phyloP scores from a whole-genome alignment of 2,797 vertebrate genomes.

The Meriones psammophilus region DNA sequence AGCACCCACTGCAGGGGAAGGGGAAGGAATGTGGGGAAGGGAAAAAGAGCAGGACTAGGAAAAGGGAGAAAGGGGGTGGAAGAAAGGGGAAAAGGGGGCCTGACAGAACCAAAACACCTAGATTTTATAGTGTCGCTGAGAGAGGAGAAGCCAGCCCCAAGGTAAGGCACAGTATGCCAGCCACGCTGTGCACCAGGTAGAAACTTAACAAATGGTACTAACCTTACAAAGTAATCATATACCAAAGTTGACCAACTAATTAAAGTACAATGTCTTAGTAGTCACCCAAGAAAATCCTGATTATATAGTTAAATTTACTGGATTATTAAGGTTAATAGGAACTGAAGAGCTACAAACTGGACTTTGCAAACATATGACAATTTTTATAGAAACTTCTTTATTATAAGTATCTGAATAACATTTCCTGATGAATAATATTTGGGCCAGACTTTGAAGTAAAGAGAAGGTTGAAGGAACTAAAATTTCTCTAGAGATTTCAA shows the following conservation, averaged over 20 bases:
- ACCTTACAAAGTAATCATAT: not conserved
- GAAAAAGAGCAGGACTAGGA: too few species aligned
- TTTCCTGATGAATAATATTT: not conserved
- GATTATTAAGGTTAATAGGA: not conserved
- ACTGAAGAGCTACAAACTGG: not conserved
- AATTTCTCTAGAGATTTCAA: not conserved
- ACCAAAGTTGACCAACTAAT: not conserved
- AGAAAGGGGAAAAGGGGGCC: too few species aligned
- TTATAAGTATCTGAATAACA: not conserved
- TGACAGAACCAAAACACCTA: too few species aligned
- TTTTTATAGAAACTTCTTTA: not conserved
- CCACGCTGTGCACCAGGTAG: too few species aligned
- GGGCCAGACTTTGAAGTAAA: not conserved
- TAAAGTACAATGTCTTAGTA: not conserved
- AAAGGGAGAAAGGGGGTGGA: too few species aligned
- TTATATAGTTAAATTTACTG: not conserved
- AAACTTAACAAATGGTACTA: not conserved
- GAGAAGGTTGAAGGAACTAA: not conserved
- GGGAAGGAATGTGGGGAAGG: too few species aligned
- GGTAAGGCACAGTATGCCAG: too few species aligned
- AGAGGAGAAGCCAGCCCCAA: too few species aligned
- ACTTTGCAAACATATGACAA: too few species aligned
- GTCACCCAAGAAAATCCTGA: not conserved
- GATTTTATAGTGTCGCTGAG: too few species aligned
- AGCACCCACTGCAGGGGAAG: too few species aligned